Base-by-base conservation (phyloP, 2,113 vertebrate genomes). In the Muntiacus reevesi region DNA sequence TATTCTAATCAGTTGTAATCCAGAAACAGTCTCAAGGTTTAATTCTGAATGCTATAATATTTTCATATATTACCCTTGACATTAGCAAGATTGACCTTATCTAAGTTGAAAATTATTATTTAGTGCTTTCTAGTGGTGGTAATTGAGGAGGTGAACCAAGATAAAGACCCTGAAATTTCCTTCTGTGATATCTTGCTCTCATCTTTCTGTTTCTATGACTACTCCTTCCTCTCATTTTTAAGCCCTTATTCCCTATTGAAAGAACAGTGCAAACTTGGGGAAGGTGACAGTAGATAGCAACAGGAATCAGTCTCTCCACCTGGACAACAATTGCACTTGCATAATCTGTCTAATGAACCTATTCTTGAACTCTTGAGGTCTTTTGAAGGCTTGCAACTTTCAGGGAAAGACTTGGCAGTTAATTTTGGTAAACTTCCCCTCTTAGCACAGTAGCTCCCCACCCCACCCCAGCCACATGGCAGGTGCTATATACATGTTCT, bases 31-130 rank as follows among this genome's bases (percentile, higher is more conserved):
- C 62, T 87, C 71, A 91, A 52, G 30, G 55, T 84, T 95, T 93
- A 50, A 81, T 55, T 91, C n/a, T 93, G 47, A 67, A 50, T 96
- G 25, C 10, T 40, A 0, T 64, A 87, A 50, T 74, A 83, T 82
- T 96, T 93, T 88, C 57, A 81, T 79, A 36, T 89, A 25, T 28
- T 94, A 33, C 47, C 28, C 45, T 82, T 36, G 28, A 62, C n/a
- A 21, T 91, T 59, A 93, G 55, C 12, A 95, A 92, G n/a, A 89
- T 59, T 81, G 55, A 50, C 45, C 7, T 89, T 33, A 90, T 2
- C 74, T 86, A 5, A 23, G 28, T 47, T 94, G 67, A 92, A 97
- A 95, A 92, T 60, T 94, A 74, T 45, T 96, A 67, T 92, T 96
- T 89, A 79, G 28, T 87, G 36, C 12, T 94, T 16, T 59, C 90